Conservation (phyloP, 2,888 invertebrate genomes). For the Steinernema scapterisci region DNA sequence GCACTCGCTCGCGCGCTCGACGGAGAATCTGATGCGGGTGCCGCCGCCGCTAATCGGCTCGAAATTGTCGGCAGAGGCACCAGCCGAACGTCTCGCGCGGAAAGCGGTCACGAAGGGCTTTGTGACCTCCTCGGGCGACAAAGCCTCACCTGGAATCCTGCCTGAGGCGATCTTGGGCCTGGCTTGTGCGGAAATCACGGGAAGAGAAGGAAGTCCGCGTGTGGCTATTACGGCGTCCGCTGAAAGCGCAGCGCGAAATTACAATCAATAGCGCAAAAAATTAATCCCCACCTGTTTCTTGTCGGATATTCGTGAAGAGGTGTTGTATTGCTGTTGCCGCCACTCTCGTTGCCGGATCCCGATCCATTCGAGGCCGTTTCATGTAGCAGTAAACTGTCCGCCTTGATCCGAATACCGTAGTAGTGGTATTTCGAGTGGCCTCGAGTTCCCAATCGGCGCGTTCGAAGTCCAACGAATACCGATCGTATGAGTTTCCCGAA, state of each 20-base stretch:
- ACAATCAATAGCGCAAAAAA: background rate
- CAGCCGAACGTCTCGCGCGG: background rate
- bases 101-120: background rate
- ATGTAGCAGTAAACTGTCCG: slow-evolving; percentile 39
- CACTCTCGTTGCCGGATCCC: slow-evolving; percentile 16
- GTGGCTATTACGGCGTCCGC: slow-evolving; percentile 2
- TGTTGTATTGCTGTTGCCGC: background rate
- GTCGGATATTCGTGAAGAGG: slow-evolving; percentile 6
- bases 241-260: background rate
- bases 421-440: slow-evolving; percentile 81
- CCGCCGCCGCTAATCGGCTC: slow-evolving; percentile 16
- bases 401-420: slow-evolving; percentile 84
- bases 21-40: slow-evolving; percentile 6
- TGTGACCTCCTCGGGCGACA: background rate
- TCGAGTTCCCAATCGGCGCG: slow-evolving; percentile 87
- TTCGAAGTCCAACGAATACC: slow-evolving; percentile 92
- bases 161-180: slow-evolving; percentile 18
- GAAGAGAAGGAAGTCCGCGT: slow-evolving; percentile 7
- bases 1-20: background rate
- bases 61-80: background rate
- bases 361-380: slow-evolving; percentile 2
- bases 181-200: slow-evolving; percentile 4
- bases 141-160: slow-evolving; percentile 27
- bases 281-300: background rate
- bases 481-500: slow-evolving; percentile 98